Base-by-base conservation (phyloP, 1,140 invertebrate genomes). In the Euwallacea fornicatus region DNA sequence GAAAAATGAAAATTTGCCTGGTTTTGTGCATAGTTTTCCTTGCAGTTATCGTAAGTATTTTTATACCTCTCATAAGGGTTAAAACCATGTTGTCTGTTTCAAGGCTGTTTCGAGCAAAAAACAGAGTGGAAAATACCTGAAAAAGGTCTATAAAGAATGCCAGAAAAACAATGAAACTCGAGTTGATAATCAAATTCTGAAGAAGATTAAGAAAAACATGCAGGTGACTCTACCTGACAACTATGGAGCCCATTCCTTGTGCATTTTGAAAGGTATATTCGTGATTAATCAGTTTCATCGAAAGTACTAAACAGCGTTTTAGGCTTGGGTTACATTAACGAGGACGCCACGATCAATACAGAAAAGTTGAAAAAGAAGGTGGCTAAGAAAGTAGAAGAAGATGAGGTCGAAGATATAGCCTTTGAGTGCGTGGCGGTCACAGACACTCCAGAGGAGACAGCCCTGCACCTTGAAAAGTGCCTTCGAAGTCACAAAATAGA, bases 101-200 rank as follows among this genome's bases (percentile, higher is more conserved):
- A 33, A 33, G 21, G 21, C 21, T 33, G 21, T 33, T 4, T 33
- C 21, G 4, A 33, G 21, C 21, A 33, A 33, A 33, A 33, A 33
- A 33, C 21, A 33, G 21, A 33, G 46, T 50, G 46, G 46, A 10
- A 50, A 50, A 50, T 33, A 33, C 21, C 21, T 50, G 7, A 71
- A 71, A 64, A 65, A 64, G 41, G 69, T 59, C 3, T 46, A 41
- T 10, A 65, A 71, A 15, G 54, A 66, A 59, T 72, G 70, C 64
- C 70, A 72, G 15, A 63, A 54, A 42, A 66, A 72, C n/a, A 47
- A 53, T 11, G 58, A 55, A 59, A 72, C 63, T 7, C 63, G 42
- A n/a, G 33, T 66, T 3, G 70, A 72, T 54, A 33, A 43, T 16
- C 7, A 42, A 10, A 41, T 65, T 21, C n/a, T 72, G 21, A 62